phyloP scores from a whole-genome alignment of 2,888 invertebrate genomes.

The Cryptophagus acutangulus region DNA sequence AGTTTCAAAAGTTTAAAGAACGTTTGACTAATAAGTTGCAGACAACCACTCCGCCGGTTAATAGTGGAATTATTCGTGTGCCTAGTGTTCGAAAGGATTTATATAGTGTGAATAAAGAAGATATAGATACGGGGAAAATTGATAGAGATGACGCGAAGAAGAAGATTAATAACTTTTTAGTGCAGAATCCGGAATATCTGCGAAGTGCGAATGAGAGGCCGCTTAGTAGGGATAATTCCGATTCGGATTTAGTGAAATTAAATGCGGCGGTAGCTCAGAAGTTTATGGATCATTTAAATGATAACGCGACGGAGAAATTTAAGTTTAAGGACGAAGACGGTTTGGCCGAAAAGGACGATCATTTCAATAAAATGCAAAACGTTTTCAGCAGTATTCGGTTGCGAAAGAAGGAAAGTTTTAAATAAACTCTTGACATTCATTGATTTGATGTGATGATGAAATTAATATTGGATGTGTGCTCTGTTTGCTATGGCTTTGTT shows the following conservation, averaged over 20 bases:
- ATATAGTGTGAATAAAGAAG: slow-evolving; percentile 26
- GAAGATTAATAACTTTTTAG: slow-evolving; percentile 19
- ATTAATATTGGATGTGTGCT: background rate
- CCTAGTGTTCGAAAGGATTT: slow-evolving; percentile 8
- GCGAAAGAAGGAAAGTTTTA: slow-evolving; percentile 24
- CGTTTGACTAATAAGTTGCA: slow-evolving; percentile 28
- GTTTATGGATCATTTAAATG: too few species aligned
- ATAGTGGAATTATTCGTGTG: slow-evolving; percentile 9
- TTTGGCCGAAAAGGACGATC: slow-evolving; percentile 15
- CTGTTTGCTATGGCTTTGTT: background rate
- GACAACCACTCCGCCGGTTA: slow-evolving; percentile 15
- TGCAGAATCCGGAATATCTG: background rate
- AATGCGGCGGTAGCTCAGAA: too few species aligned
- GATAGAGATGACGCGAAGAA: slow-evolving; percentile 19
- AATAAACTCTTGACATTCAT: slow-evolving; percentile 4
- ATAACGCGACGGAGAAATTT: too few species aligned
- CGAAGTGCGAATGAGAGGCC: background rate
- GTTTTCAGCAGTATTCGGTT: slow-evolving; percentile 34
- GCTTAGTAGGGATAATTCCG: background rate
- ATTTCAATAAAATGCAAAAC: slow-evolving; percentile 31
- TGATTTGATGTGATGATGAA: too few species aligned
- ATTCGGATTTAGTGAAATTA: background rate
- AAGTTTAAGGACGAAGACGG: background rate
- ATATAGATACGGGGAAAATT: slow-evolving; percentile 17
- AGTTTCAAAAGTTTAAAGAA: slow-evolving; percentile 29